These are phyloP conservation scores for Benitochromis conjunctus DNA, from an alignment of 2,113 vertebrate genomes.

Conservation along the genomic window DNA sequence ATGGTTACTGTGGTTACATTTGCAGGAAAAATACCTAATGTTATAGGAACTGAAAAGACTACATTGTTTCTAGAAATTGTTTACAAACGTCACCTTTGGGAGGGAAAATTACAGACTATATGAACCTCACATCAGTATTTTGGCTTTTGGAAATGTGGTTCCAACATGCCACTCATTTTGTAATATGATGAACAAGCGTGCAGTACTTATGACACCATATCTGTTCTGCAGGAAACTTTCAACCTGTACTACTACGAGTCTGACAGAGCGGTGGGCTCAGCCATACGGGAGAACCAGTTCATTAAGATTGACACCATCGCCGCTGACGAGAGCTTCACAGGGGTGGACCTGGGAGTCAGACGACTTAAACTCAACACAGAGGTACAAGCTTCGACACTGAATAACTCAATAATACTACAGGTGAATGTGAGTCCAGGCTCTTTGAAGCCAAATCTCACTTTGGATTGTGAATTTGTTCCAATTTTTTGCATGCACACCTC, in stretches of 20 bases:
- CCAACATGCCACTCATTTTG: not conserved
- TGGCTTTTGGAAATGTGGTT: not conserved
- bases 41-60: not conserved
- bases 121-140: not conserved
- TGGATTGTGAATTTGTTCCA: not conserved
- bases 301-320: slow-evolving; percentile 96
- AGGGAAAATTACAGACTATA: not conserved
- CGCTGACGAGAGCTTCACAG: slow-evolving; percentile 95
- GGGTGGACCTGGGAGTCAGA: slow-evolving; percentile 88
- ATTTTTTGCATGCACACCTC: not conserved
- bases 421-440: not conserved
- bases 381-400: slow-evolving; percentile 24
- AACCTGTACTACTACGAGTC: slow-evolving; percentile 95
- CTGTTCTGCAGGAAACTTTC: slow-evolving; percentile 82
- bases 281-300: slow-evolving; percentile 89
- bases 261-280: slow-evolving; percentile 83
- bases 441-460: not conserved
- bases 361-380: slow-evolving; percentile 94
- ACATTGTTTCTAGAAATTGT: not conserved
- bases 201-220: not conserved
- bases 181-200: not conserved
- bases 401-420: not conserved
- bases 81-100: not conserved
- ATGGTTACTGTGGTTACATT: too few relatives aligned
- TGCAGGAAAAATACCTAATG: not conserved